A percentile compares a stretch with the other conserved stretches of the same genome.
Evolutionary conservation across 2,113 vertebrate genomes (phyloP).

Genomic region (Sylvia atricapilla): DNA sequence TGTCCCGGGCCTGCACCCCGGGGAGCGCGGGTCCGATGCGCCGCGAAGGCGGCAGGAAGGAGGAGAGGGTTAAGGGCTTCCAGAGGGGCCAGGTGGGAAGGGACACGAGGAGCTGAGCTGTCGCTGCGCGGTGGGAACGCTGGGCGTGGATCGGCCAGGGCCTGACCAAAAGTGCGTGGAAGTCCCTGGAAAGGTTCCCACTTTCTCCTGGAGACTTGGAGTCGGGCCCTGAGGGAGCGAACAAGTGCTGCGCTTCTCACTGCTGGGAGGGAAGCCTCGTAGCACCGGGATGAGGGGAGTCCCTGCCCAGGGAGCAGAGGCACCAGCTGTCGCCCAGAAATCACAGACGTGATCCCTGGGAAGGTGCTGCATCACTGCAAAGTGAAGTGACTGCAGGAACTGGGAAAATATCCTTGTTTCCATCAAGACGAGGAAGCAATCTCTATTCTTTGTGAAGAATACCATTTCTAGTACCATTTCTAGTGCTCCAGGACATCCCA

Average conservation of each 20-base stretch:
- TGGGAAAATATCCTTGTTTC: background rate
- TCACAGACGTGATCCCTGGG: rapidly evolving
- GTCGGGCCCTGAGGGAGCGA: background rate
- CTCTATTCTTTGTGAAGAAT: background rate
- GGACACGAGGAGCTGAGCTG: background rate
- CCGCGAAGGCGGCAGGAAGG: background rate
- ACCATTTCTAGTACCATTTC: background rate
- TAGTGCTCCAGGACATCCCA: background rate
- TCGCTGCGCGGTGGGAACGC: background rate
- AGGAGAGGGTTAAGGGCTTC: background rate
- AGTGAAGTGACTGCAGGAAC: background rate
- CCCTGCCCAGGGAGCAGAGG: background rate
- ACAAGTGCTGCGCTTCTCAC: background rate
- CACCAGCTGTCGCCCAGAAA: rapidly evolving
- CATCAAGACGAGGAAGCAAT: background rate
- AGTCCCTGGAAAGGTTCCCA: slow-evolving; percentile 41
- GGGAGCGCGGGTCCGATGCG: background rate
- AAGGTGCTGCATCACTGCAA: background rate
- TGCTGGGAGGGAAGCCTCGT: background rate
- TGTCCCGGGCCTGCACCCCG: background rate
- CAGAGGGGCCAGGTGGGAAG: background rate
- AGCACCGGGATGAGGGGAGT: background rate
- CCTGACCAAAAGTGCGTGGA: slow-evolving; percentile 25
- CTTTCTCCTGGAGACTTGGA: slow-evolving; percentile 39
- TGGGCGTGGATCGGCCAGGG: background rate